These are phyloP conservation scores for Eulithis prunata DNA, from an alignment of 2,888 invertebrate species.

Conservation along the genomic window DNA sequence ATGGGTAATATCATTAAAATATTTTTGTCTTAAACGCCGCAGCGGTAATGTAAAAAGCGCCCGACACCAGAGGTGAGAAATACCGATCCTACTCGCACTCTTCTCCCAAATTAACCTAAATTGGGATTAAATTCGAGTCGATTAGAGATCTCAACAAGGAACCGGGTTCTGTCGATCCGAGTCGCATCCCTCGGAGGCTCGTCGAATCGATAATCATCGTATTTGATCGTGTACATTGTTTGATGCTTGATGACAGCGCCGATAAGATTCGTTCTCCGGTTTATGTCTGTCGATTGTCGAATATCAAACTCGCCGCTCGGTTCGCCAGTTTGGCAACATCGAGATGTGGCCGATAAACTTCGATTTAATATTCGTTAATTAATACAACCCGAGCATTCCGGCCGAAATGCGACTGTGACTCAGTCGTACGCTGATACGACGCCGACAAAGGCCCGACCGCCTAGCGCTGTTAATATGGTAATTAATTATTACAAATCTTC, in stretches of 20 bases:
- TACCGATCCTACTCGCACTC: constrained; percentile 65
- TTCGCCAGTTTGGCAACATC: constrained; percentile 77
- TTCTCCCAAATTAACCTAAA: constrained; percentile 67
- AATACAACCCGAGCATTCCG: constrained; percentile 80
- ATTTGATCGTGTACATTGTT: constrained; percentile 80
- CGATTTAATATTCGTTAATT: constrained; percentile 83
- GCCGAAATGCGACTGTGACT: constrained; percentile 76
- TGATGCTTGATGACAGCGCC: constrained; percentile 77
- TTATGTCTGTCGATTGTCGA: constrained; percentile 63
- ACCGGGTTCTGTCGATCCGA: constrained; percentile 48
- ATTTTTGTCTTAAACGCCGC: constrained; percentile 81
- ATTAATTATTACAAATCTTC: constrained; percentile 81
- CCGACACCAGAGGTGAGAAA: constrained; percentile 80
- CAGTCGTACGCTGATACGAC: constrained; percentile 73
- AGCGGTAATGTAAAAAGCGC: constrained; percentile 72
- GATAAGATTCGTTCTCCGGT: constrained; percentile 72
- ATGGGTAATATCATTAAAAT: constrained; percentile 83
- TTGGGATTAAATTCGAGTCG: constrained; percentile 59
- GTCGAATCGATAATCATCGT: constrained; percentile 70
- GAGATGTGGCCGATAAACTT: constrained; percentile 81
- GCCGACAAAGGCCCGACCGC: constrained; percentile 75
- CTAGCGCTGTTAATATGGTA: constrained; percentile 81
- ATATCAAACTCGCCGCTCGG: constrained; percentile 73
- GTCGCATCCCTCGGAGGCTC: constrained; percentile 56
- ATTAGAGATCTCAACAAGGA: constrained; percentile 48